Evolutionary conservation across 1,140 invertebrate species (phyloP), one percentile per base, ranked within the genome.

Genomic region (Pseudomyrmex gracilis): DNA sequence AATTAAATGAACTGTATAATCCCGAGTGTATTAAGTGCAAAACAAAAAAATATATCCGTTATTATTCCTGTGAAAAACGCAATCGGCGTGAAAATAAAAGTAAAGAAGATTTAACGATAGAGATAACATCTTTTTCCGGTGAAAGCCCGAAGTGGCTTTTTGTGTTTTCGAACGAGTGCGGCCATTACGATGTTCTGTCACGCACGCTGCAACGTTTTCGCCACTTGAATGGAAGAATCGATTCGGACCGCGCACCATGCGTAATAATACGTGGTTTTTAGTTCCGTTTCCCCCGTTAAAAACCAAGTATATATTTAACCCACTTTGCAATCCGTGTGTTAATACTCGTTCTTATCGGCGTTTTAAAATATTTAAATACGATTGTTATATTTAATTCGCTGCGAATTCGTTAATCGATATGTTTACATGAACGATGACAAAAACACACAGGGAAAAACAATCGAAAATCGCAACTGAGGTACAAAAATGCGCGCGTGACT

Each of bases 111-210:
- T 12, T 58, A 80, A 80, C 55, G 76, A 80, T 60, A 66, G 68
- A 80, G 68, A 80, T 70, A 71, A 71, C 66, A 70, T 34, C 66
- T 80, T 80, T 80, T 47, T 71, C 43, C 22, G 22, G 66, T 70
- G 43, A 22, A 70, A 71, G 22, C n/a, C 58, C 12, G 13, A 53
- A 80, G 76, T 80, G 76, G 66, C 20, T 80, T 80, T 80, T 80
- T 80, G 66, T 71, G 76, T 80, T 80, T 57, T 71, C 76, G 66
- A 80, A 71, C 13, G 76, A 70, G 76, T 67, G n/a, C 66, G 22
- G 22, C 66, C 53, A 80, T 78, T 78, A 78, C 45, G 60, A 76
- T 71, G 64, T 71, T 80, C 53, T 60, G 76, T 60, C 53, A 49
- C 71, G 76, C 76, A 53, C 17, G 66, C 15, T 58, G 20, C 53